These are phyloP conservation scores for Turnix velox DNA, from an alignment of 2,113 vertebrate species.

Conservation along the genomic window DNA sequence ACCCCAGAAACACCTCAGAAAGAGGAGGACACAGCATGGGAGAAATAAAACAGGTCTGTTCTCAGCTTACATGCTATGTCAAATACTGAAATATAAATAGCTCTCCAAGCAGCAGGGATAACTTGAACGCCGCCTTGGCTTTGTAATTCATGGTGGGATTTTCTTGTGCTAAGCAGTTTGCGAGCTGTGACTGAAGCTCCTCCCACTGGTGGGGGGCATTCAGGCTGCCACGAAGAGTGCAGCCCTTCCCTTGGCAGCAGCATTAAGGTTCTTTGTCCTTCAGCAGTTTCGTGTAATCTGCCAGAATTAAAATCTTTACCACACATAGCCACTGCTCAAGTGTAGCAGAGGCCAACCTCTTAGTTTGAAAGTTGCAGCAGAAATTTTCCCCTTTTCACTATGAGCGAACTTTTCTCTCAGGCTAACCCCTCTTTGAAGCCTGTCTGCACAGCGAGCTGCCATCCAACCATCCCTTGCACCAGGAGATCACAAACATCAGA, in stretches of 20 bases:
- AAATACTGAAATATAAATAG: constrained; percentile 52
- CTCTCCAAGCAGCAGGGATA: constrained; percentile 34
- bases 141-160: constrained; percentile 51
- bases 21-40: background rate
- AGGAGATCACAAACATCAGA: background rate
- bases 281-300: background rate
- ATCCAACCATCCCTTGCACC: background rate
- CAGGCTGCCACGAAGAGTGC: background rate
- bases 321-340: background rate
- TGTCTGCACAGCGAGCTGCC: background rate
- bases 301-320: background rate
- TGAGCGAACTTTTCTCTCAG: rapidly evolving
- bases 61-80: constrained; percentile 21
- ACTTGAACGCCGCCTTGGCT: constrained; percentile 51
- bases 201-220: constrained; percentile 55
- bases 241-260: background rate
- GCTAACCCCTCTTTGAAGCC: background rate
- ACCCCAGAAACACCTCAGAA: constrained; percentile 1
- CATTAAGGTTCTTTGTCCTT: background rate
- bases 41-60: constrained; percentile 54
- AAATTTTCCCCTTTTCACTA: background rate
- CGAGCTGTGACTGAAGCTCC: constrained; percentile 24
- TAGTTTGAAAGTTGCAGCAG: background rate
- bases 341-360: background rate
- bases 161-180: constrained; percentile 8